Evolutionary conservation across 37 sponge, comb jelly and placozoan species (phyloP).

Genomic region (Mnemiopsis leidyi): DNA sequence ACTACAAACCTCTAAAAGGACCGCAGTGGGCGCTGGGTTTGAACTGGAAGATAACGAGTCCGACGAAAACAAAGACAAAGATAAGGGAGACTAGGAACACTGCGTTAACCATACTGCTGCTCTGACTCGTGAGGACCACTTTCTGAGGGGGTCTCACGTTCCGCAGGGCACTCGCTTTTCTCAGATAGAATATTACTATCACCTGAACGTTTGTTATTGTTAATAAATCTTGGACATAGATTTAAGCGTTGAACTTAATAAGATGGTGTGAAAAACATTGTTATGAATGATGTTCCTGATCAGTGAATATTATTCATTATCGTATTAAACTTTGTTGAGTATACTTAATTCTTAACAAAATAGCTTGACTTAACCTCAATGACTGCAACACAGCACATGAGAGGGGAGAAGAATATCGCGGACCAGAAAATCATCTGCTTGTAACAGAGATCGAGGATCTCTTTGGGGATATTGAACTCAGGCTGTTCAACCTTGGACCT

Average conservation of each 20-base stretch:
- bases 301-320: no score
- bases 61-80: background rate
- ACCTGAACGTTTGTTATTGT: no score
- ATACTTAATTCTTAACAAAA: no score
- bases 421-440: constrained; percentile 42
- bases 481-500: background rate
- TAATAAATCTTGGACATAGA: no score
- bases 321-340: no score
- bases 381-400: constrained; percentile 31
- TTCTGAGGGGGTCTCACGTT: constrained; percentile 12
- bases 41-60: constrained; percentile 2
- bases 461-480: constrained; percentile 10
- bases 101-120: constrained; percentile 19
- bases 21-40: background rate
- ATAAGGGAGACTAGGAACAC: constrained; percentile 26
- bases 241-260: no score
- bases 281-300: no score
- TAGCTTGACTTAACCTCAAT: background rate
- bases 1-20: constrained; percentile 7
- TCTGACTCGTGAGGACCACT: constrained; percentile 2
- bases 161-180: background rate
- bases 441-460: constrained; percentile 17
- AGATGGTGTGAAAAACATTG: no score
- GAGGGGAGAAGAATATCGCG: constrained; percentile 28
- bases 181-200: constrained; percentile 16